phyloP scores from a whole-genome alignment of 2,113 vertebrate genomes.

The Cavia porcellus region DNA sequence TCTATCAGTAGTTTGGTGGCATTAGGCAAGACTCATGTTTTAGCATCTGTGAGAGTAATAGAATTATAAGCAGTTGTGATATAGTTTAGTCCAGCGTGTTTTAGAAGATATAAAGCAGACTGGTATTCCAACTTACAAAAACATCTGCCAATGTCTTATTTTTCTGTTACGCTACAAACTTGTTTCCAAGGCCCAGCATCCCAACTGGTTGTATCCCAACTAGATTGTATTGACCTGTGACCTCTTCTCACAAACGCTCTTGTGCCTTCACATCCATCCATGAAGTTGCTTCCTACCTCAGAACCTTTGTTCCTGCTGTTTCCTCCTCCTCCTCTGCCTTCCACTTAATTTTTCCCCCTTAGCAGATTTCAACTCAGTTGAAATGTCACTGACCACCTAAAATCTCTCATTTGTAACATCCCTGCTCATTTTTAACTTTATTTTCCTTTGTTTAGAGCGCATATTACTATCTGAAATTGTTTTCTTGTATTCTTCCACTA shows the following conservation, averaged over 20 bases:
- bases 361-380: neutral
- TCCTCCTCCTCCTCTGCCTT: neutral
- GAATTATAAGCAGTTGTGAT: neutral
- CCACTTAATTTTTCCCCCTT: neutral
- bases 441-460: constrained; percentile 7
- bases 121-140: neutral
- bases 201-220: neutral
- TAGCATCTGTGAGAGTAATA: constrained; percentile 18
- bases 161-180: neutral
- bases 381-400: neutral
- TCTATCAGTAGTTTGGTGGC: neutral
- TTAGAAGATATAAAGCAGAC: constrained; percentile 7
- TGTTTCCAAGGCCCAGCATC: neutral
- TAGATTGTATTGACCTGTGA: neutral
- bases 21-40: neutral
- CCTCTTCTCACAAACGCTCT: neutral
- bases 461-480: neutral
- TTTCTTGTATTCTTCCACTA: neutral
- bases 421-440: neutral
- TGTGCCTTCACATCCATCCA: neutral
- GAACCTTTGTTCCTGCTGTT: neutral
- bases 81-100: neutral
- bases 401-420: neutral
- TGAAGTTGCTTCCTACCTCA: neutral
- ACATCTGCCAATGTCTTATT: neutral